Evolutionary conservation across 2,888 invertebrate species (phyloP).

Genomic region (Neria commutata): DNA sequence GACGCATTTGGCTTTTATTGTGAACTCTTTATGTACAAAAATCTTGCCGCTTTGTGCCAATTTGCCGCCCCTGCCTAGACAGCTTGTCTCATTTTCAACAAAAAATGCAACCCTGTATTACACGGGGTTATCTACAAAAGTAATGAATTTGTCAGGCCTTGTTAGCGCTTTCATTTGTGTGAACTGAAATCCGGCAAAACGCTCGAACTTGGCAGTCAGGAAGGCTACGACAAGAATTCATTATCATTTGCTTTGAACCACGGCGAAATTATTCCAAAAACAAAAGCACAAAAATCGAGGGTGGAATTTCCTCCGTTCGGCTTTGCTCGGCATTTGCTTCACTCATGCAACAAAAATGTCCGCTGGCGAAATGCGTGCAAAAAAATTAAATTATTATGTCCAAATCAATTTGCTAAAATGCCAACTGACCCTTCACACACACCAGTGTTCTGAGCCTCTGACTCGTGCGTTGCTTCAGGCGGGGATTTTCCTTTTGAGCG

Average conservation of each 20-base stretch:
- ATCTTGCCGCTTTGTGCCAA: background rate
- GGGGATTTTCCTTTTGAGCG: background rate
- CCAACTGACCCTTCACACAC: background rate
- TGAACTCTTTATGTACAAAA: background rate
- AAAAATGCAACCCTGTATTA: too few relatives aligned
- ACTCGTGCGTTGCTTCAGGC: background rate
- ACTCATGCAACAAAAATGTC: background rate
- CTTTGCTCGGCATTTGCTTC: too few relatives aligned
- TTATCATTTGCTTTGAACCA: too few relatives aligned
- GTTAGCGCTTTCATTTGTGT: background rate
- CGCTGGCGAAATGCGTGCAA: background rate
- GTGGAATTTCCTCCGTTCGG: too few relatives aligned
- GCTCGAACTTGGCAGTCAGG: too few relatives aligned
- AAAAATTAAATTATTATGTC: constrained; percentile 1
- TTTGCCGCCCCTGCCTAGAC: background rate
- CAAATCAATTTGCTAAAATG: background rate
- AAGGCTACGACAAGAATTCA: too few relatives aligned
- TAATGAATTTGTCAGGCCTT: background rate
- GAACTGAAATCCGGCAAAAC: background rate
- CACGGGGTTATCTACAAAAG: background rate
- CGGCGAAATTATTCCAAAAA: too few relatives aligned
- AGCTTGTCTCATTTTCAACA: too few relatives aligned
- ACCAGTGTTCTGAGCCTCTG: too few relatives aligned
- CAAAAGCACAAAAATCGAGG: too few relatives aligned
- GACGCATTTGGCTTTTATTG: background rate